Conservation (phyloP, 2,113 vertebrate species). For the Thunnus thynnus region DNA sequence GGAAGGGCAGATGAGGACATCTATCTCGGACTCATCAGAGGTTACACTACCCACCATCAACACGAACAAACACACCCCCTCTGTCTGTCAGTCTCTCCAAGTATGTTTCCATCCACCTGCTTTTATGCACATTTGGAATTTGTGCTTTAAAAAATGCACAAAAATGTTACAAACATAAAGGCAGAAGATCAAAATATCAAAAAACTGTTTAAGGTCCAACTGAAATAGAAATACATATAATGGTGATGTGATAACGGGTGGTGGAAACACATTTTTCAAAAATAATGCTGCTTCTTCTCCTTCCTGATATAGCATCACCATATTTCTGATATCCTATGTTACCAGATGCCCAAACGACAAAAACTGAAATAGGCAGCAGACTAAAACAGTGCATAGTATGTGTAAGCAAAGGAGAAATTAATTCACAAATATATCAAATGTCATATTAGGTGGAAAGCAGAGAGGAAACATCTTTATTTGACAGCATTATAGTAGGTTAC, state of each 20-base stretch:
- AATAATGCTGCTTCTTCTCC: not conserved
- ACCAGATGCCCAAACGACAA: not conserved
- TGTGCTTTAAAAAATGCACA: too few relatives aligned
- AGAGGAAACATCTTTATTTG: too few relatives aligned
- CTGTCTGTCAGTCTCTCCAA: conserved; percentile 13
- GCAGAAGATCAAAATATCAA: too few relatives aligned
- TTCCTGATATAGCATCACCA: not conserved
- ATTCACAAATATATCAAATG: not conserved
- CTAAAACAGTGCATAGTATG: not conserved
- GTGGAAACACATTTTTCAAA: not conserved
- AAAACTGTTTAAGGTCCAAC: too few relatives aligned
- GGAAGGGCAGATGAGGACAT: conserved; percentile 71
- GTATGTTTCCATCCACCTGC: conserved; percentile 8
- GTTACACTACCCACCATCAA: conserved; percentile 18
- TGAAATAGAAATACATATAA: not conserved
- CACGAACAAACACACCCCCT: conserved; percentile 52
- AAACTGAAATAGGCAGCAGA: not conserved
- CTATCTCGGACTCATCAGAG: conserved; percentile 52
- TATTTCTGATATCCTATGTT: not conserved
- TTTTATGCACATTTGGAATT: not conserved
- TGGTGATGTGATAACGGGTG: not conserved
- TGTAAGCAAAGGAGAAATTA: not conserved
- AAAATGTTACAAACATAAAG: too few relatives aligned
- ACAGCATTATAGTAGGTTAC: not conserved
- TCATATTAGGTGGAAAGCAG: too few relatives aligned